Percentiles rank a stretch among this genome's conserved stretches.
Conservation (phyloP, 2,113 vertebrate genomes). For the Labeo rohita region DNA sequence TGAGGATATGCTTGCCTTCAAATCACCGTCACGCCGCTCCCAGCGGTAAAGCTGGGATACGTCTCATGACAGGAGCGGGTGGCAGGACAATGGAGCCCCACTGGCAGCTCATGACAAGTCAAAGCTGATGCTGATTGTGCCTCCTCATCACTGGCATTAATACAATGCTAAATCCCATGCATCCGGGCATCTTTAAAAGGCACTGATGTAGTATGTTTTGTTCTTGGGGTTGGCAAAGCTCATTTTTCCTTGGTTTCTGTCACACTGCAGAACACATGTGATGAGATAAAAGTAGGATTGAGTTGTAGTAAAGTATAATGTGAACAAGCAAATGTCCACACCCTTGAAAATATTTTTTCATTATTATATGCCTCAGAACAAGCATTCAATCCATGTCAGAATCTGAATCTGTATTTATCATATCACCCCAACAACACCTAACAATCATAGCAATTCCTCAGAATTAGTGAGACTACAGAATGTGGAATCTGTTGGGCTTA, state of each 20-base stretch:
- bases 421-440: neutral
- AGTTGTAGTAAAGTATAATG: neutral
- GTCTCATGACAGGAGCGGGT: neutral
- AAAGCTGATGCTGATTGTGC: constrained; percentile 9
- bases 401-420: neutral
- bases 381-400: neutral
- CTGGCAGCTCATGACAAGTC: neutral
- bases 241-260: neutral
- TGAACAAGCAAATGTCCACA: neutral
- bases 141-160: neutral
- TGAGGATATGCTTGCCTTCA: neutral
- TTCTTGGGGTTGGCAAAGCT: neutral
- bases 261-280: neutral
- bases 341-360: neutral
- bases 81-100: constrained; percentile 18
- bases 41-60: neutral
- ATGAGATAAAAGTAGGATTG: neutral
- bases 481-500: neutral
- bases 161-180: neutral
- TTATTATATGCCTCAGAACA: neutral
- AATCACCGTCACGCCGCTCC: neutral
- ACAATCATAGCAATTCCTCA: neutral
- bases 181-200: neutral
- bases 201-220: neutral
- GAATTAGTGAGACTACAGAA: neutral